Percentiles rank a stretch among this genome's conserved stretches.
Conservation (phyloP, 1,140 invertebrate genomes). For the Olivierus martensii region DNA sequence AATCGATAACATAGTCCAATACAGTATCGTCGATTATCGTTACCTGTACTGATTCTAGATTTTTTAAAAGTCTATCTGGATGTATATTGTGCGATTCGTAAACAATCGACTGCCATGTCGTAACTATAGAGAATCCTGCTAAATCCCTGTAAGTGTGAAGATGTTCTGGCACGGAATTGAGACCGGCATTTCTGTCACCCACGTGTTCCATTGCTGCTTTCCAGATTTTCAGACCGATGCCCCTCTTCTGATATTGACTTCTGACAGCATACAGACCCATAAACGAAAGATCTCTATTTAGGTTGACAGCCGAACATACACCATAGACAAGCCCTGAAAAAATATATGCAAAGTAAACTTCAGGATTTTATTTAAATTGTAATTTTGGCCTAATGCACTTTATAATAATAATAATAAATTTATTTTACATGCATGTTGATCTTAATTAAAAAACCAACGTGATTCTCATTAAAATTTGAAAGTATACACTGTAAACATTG, state of each 20-base stretch:
- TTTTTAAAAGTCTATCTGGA: neutral
- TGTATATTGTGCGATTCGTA: conserved; percentile 3
- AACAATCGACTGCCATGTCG: neutral
- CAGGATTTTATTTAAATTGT: neutral
- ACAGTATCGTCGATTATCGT: neutral
- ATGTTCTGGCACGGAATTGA: conserved; percentile 21
- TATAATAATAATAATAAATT: neutral
- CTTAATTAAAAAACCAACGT: too few relatives aligned
- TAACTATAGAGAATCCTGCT: conserved; percentile 16
- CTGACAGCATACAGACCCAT: conserved; percentile 20
- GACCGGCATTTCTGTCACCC: conserved; percentile 14
- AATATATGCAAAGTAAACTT: too few relatives aligned
- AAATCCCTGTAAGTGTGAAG: conserved; percentile 17
- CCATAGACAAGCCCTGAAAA: conserved; percentile 18
- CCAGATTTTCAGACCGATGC: conserved; percentile 20
- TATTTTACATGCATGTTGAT: too few relatives aligned
- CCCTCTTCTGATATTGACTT: conserved; percentile 17
- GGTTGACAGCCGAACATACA: conserved; percentile 17
- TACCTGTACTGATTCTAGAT: neutral
- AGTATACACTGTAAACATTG: too few relatives aligned
- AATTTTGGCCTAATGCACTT: neutral
- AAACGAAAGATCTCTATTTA: conserved; percentile 17
- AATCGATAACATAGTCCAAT: conserved; percentile 7
- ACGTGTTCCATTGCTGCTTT: conserved; percentile 17
- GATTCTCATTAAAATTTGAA: too few relatives aligned